Conservation (phyloP, 1,140 invertebrate genomes). For the Drosophila baimaii region DNA sequence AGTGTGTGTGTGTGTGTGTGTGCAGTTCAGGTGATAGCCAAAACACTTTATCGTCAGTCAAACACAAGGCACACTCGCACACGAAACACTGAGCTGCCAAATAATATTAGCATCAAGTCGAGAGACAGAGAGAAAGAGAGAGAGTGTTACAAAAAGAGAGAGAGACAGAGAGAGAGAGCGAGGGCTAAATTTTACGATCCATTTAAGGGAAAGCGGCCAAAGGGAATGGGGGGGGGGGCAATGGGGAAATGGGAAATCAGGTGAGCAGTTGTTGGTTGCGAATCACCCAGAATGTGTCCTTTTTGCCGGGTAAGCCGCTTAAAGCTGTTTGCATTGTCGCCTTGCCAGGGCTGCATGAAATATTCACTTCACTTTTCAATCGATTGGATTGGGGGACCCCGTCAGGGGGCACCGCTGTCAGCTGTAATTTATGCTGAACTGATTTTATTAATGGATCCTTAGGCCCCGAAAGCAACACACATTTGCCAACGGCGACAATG, state of each 20-base stretch:
- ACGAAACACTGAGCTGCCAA: slow-evolving; percentile 27
- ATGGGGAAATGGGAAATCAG: slow-evolving; percentile 2
- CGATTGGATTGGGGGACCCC: slow-evolving; percentile 34
- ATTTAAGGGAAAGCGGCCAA: slow-evolving; percentile 12
- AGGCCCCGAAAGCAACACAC: slow-evolving; percentile 33
- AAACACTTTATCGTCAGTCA: slow-evolving; percentile 55
- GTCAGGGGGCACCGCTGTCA: slow-evolving; percentile 30
- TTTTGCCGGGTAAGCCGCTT: slow-evolving; percentile 28
- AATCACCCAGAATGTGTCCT: not conserved
- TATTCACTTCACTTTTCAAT: slow-evolving; percentile 61
- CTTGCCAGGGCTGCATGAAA: slow-evolving; percentile 24
- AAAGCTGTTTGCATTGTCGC: slow-evolving; percentile 25
- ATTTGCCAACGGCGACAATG: slow-evolving; percentile 47
- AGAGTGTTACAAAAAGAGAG: too few relatives aligned
- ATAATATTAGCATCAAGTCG: slow-evolving; percentile 46
- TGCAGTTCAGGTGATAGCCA: slow-evolving; percentile 41
- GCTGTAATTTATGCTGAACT: slow-evolving; percentile 57
- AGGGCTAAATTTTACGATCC: slow-evolving; percentile 41
- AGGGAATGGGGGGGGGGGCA: not conserved
- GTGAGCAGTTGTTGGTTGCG: not conserved
- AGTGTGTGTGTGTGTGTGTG: not conserved
- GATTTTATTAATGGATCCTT: slow-evolving; percentile 62
- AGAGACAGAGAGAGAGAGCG: too few relatives aligned
- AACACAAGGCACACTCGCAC: slow-evolving; percentile 35
- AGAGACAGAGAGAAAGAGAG: not conserved